Base-by-base conservation (phyloP, 2,888 invertebrate species). In the Silvanus unidentatus region DNA sequence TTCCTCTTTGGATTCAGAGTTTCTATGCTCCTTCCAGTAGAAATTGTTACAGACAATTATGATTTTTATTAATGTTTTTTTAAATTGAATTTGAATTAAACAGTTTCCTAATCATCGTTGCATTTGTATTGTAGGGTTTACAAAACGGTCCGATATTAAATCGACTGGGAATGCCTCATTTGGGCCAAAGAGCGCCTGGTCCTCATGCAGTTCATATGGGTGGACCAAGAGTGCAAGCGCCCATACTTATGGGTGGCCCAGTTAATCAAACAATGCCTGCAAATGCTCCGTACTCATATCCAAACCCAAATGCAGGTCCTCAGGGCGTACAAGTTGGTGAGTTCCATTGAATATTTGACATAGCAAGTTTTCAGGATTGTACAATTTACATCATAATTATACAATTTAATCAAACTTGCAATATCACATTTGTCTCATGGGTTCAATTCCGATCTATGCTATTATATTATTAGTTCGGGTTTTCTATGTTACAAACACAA, bases 101-200 rank as follows among this genome's bases (percentile, higher is more conserved):
- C 29, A 38, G 5, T 39, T 6, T 10, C 9, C n/a, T 40, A 30
- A 22, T 5, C 8, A 22, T 22, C 22, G 3, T 3, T 3, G 22
- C 3, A 22, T n/a, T n/a, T n/a, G n/a, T n/a, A n/a, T 22, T 22
- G 3, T 73, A 80, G 74, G 75, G 75, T 45, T 80, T 88, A 78
- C 87, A 85, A 67, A 89, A 89, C 67, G 89, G 89, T 1, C 88
- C 89, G 0, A 76, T 88, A 69, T 76, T 86, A 77, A 73, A 75
- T 11, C 66, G 77, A 34, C 75, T 75, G 13, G 69, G 73, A 53
- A 73, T 74, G 59, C 46, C 54, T 36, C 58, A 59, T 70, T 68
- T 53, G 70, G 73, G 47, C 69, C 79, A 57, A 74, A 77, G 75
- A 34, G 58, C 63, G 8, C 68, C 69, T 8, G 65, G 63, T 12